Evolutionary conservation across 2,797 vertebrate genomes (phyloP).

Genomic region (Malacoraja senta): DNA sequence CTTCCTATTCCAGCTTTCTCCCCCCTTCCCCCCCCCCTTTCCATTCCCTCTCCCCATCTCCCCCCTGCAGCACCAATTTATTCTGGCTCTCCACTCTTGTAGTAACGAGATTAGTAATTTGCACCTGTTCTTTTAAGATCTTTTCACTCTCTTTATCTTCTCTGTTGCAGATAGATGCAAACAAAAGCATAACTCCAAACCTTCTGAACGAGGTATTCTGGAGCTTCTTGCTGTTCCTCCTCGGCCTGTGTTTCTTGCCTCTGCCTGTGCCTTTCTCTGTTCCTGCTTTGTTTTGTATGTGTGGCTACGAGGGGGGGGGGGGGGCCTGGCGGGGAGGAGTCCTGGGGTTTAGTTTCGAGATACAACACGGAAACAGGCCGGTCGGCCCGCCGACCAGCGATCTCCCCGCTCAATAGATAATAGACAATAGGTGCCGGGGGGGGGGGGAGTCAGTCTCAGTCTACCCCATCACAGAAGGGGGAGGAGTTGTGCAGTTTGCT

Average conservation of each 20-base stretch:
- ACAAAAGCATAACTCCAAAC: constrained; percentile 99
- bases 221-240: constrained; percentile 60
- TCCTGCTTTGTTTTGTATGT: background rate
- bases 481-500: too few species aligned
- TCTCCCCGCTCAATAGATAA: too few species aligned
- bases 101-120: background rate
- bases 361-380: too few species aligned
- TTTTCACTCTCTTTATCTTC: constrained; percentile 58
- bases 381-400: too few species aligned
- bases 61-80: background rate
- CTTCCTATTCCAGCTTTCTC: too few species aligned
- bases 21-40: too few species aligned
- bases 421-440: too few species aligned
- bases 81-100: too few species aligned
- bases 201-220: constrained; percentile 92
- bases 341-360: too few species aligned
- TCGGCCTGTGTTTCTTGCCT: constrained; percentile 43
- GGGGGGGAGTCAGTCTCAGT: too few species aligned
- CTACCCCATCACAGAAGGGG: too few species aligned
- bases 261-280: constrained; percentile 31
- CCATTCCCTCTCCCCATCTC: too few species aligned
- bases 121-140: constrained; percentile 20
- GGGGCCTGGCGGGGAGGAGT: background rate
- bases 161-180: constrained; percentile 99
- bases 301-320: background rate